Conservation (phyloP, 2,113 vertebrate genomes). For the Microtus ochrogaster region DNA sequence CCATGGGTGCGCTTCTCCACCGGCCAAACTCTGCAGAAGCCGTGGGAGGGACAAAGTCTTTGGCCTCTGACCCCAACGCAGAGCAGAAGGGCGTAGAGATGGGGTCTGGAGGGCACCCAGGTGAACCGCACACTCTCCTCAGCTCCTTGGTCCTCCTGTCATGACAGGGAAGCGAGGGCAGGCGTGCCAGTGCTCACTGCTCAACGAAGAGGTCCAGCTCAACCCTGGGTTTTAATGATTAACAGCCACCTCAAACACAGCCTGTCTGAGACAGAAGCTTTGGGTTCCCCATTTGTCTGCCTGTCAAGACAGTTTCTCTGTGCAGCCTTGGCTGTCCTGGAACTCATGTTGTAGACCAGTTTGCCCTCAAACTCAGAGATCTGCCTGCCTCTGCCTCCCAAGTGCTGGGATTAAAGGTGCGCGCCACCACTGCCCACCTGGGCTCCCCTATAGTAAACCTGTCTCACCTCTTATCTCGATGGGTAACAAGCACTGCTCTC, state of each 20-base stretch:
- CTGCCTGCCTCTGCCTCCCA: background rate
- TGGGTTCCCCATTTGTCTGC: background rate
- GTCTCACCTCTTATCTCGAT: background rate
- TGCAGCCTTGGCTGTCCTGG: background rate
- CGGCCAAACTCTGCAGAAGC: background rate
- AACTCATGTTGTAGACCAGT: background rate
- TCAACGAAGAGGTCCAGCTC: background rate
- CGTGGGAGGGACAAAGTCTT: background rate
- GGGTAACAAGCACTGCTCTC: too few relatives aligned
- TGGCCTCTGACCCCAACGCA: background rate
- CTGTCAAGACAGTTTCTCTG: background rate
- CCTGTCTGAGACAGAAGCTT: background rate
- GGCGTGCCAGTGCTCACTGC: accelerated
- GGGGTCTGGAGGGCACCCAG: background rate
- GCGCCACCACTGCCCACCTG: accelerated
- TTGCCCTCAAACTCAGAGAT: background rate
- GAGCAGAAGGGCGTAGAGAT: background rate
- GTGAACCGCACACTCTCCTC: too few relatives aligned
- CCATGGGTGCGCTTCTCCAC: too few relatives aligned
- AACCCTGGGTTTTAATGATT: background rate
- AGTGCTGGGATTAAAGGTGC: background rate
- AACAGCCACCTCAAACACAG: background rate
- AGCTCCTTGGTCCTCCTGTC: background rate
- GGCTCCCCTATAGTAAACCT: background rate
- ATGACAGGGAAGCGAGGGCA: background rate